Conservation (phyloP, 53 echinoderm and acorn worm species). For the Echinometra lucunter region DNA sequence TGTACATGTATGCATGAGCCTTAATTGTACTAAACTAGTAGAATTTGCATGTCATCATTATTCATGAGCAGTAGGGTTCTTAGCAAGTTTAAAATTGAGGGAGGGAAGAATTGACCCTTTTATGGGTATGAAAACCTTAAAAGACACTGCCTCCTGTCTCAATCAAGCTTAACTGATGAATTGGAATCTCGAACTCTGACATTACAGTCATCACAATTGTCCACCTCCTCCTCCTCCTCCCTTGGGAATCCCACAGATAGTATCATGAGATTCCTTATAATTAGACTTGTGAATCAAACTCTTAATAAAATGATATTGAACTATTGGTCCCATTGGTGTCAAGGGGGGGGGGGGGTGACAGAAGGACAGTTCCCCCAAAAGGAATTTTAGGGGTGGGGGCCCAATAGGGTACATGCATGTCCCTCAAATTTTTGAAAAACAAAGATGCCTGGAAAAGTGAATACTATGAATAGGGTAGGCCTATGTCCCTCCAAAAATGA, state of each 20-base stretch:
- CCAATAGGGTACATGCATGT: not conserved
- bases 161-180: conserved; percentile 1
- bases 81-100: too few relatives aligned
- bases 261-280: not conserved
- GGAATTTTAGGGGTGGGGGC: too few relatives aligned
- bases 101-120: too few relatives aligned
- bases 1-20: not conserved
- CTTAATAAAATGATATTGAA: not conserved
- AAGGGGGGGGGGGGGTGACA: too few relatives aligned
- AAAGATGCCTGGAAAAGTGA: too few relatives aligned
- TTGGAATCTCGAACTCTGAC: not conserved
- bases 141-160: not conserved
- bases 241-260: not conserved
- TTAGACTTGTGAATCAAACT: not conserved
- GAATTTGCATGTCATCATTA: not conserved
- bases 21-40: not conserved
- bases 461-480: too few relatives aligned
- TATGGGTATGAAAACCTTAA: not conserved
- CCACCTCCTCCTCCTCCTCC: not conserved
- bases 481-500: too few relatives aligned
- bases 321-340: too few relatives aligned
- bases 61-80: not conserved
- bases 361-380: too few relatives aligned
- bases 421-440: too few relatives aligned
- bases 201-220: not conserved